Evolutionary conservation across 2,888 invertebrate species (phyloP), one percentile per base, ranked within the genome.

Genomic region (Polyommatus icarus): DNA sequence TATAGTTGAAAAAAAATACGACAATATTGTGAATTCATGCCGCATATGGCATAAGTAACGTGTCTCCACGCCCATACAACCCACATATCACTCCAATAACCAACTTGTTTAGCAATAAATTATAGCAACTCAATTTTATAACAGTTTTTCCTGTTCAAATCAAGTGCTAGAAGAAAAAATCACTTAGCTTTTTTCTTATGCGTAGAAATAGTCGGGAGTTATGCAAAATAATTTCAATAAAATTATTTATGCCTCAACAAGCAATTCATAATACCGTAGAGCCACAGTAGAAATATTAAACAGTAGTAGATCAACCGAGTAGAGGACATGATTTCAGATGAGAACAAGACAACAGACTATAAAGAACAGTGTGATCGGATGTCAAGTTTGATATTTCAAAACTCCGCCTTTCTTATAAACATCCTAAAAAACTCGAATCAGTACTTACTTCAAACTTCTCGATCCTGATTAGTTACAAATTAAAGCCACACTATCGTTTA

Each of bases 221-320:
- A 67, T 67, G 67, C 32, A 67, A 67, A 67, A 67, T 67, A 20
- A 67, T 67, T 67, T 40, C 46, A 46, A 50, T 46, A 73, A 75
- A 75, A 50, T 75, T 75, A 29, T 75, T 29, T 50, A 75, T 75
- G 75, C 75, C 7, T 54, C 6, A 50, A 50, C 6, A 50, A 54
- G 12, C 50, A 73, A 75, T 54, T 75, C 24, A 75, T 54, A 75
- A 54, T 75, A 75, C 75, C 50, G 73, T 50, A 24, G 1, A 18
- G 18, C 18, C 54, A 54, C 54, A 54, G 54, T 18, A 18, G 4
- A 54, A 54, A 54, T 54, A 54, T 5, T 54, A 54, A 54, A 18
- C 54, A 54, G 54, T 54, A 54, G 54, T 54, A 54, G 12, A 54
- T 54, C 15, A 5, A 18, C 5, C 15, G 54, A 54, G 54, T 54